Evolutionary conservation across 1,140 invertebrate species (phyloP).

Genomic region (Eufriesea mexicana): DNA sequence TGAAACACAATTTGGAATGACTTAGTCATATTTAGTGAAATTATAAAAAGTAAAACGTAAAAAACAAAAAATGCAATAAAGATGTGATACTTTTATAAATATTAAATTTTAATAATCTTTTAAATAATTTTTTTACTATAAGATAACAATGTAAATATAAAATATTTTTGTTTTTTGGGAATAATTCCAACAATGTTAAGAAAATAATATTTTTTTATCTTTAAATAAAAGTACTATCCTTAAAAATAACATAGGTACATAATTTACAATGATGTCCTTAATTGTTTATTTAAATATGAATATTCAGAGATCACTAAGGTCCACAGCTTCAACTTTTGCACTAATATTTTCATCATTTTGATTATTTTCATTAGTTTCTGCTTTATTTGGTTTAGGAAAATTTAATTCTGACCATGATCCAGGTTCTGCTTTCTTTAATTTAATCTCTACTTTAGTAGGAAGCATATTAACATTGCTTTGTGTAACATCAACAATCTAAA

Average conservation of each 20-base stretch:
- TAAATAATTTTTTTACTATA: not conserved
- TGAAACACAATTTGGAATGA: not conserved
- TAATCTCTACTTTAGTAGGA: conserved; percentile 97
- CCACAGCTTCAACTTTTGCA: conserved; percentile 81
- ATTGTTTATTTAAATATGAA: not conserved
- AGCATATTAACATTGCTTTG: conserved; percentile 90
- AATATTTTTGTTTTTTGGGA: not conserved
- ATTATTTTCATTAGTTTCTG: conserved; percentile 58
- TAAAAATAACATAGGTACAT: conserved; percentile 9
- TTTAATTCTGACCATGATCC: conserved; percentile 91
- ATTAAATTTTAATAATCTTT: conserved; percentile 21
- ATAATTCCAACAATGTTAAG: conserved; percentile 8
- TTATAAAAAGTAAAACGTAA: not conserved
- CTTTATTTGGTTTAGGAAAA: conserved; percentile 81
- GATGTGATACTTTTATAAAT: not conserved
- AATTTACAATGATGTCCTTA: not conserved
- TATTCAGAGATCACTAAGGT: conserved; percentile 76
- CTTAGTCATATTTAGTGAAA: not conserved
- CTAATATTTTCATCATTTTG: conserved; percentile 74
- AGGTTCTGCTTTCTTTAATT: conserved; percentile 92
- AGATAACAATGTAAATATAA: conserved; percentile 19
- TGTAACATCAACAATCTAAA: conserved; percentile 87
- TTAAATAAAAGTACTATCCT: conserved; percentile 14
- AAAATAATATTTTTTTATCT: conserved; percentile 23
- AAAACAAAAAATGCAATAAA: not conserved